Percentiles rank a stretch among this genome's conserved stretches.
phyloP scores from a whole-genome alignment of 2,113 vertebrate genomes.

The Rutilus rutilus region DNA sequence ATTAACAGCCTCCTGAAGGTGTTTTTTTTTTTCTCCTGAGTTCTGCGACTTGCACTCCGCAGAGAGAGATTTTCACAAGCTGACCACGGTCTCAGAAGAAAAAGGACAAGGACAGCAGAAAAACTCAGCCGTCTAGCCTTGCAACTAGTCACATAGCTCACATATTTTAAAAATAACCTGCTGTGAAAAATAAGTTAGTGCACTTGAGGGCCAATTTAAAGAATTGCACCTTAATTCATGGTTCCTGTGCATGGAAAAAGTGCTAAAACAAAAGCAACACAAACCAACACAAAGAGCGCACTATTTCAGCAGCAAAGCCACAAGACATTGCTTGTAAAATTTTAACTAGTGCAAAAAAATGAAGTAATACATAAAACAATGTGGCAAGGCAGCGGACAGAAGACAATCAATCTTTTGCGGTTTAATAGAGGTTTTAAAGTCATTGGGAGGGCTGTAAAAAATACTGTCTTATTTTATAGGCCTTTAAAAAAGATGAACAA shows the following conservation, averaged over 20 bases:
- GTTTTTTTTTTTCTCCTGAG: conserved; percentile 25
- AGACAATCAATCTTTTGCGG: conserved; percentile 63
- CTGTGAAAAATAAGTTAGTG: conserved; percentile 5
- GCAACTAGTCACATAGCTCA: conserved; percentile 17
- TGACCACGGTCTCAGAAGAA: not conserved
- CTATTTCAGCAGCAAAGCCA: conserved; percentile 61
- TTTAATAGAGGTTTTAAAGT: conserved; percentile 71
- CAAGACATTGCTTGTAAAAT: conserved; percentile 65
- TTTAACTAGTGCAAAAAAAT: conserved; percentile 67
- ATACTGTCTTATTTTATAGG: conserved; percentile 68
- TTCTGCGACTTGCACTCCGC: conserved; percentile 12
- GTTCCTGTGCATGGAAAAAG: not conserved
- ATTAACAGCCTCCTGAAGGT: conserved; percentile 26
- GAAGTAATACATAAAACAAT: conserved; percentile 65
- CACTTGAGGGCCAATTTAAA: conserved; percentile 1
- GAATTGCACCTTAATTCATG: conserved; percentile 27
- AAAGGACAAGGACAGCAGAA: conserved; percentile 39
- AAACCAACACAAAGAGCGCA: conserved; percentile 50
- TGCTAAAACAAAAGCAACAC: conserved; percentile 25
- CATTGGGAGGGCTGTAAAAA: conserved; percentile 75
- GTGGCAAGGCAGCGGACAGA: conserved; percentile 53
- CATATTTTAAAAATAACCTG: conserved; percentile 37
- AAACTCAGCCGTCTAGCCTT: conserved; percentile 19
- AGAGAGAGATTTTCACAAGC: conserved; percentile 15
- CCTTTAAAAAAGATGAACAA: conserved; percentile 70